These are phyloP conservation scores for Koerneria pararmatus DNA, from an alignment of 2,888 invertebrate species.

Conservation along the genomic window DNA sequence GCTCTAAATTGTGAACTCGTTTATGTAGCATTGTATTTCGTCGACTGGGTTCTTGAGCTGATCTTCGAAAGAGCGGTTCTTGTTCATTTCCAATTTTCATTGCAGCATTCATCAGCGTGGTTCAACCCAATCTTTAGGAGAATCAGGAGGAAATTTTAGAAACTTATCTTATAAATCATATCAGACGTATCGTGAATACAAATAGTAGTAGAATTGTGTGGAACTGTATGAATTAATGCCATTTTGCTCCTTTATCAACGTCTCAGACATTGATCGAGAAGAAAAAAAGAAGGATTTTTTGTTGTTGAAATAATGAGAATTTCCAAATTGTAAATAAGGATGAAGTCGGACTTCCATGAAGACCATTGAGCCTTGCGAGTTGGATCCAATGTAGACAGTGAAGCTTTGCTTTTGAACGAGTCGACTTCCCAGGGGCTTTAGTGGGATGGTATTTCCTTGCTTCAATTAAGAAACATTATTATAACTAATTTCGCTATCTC, in stretches of 20 bases:
- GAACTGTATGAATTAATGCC: neutral
- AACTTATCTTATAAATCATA: neutral
- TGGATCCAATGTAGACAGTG: constrained; percentile 92
- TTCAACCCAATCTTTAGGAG: too few relatives aligned
- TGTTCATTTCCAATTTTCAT: neutral
- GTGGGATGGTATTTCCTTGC: constrained; percentile 95
- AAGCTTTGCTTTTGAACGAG: constrained; percentile 93
- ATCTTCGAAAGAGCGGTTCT: neutral
- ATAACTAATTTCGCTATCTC: too few relatives aligned
- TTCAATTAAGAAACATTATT: too few relatives aligned
- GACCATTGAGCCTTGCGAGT: constrained; percentile 74
- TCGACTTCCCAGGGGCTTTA: constrained; percentile 90
- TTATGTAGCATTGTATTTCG: too few relatives aligned
- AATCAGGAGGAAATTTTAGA: too few relatives aligned
- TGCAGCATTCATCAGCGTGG: too few relatives aligned
- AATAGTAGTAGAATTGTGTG: neutral
- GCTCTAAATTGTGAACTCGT: too few relatives aligned
- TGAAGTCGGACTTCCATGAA: constrained; percentile 65
- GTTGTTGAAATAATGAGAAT: too few relatives aligned
- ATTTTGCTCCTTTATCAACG: neutral
- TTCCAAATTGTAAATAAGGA: neutral
- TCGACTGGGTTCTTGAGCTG: too few relatives aligned
- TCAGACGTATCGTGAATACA: neutral
- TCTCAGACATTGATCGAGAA: too few relatives aligned
- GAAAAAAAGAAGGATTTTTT: too few relatives aligned